phyloP scores from a whole-genome alignment of 2,797 vertebrate species.

The Pseudopleuronectes americanus region DNA sequence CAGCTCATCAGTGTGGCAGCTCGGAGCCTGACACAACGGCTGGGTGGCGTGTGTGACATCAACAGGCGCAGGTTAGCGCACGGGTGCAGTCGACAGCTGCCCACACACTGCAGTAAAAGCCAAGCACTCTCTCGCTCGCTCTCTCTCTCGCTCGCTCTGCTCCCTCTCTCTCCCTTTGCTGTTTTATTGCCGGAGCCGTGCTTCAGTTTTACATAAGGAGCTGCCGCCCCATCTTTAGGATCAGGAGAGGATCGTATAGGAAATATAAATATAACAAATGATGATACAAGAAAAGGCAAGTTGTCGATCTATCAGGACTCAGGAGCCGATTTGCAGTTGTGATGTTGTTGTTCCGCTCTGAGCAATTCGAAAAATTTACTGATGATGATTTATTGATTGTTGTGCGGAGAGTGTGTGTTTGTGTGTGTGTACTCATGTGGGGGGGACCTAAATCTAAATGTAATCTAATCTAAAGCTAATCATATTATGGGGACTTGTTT shows the following conservation, averaged over 20 bases:
- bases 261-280: conserved; percentile 28
- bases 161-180: conserved; percentile 21
- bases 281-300: conserved; percentile 12
- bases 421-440: not conserved
- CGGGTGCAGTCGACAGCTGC: conserved; percentile 51
- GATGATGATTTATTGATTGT: conserved; percentile 1
- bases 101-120: conserved; percentile 61
- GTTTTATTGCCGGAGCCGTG: conserved; percentile 38
- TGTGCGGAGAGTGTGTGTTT: not conserved
- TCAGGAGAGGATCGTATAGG: not conserved
- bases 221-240: conserved; percentile 31
- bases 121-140: conserved; percentile 32
- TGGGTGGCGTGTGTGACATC: conserved; percentile 43
- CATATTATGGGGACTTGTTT: not conserved
- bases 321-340: conserved; percentile 12
- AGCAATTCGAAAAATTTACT: too few relatives aligned
- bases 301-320: conserved; percentile 4
- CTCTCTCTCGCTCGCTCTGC: not conserved
- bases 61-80: conserved; percentile 42
- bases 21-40: conserved; percentile 35
- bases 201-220: conserved; percentile 53
- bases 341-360: conserved; percentile 2
- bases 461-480: too few relatives aligned
- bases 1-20: conserved; percentile 16
- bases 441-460: not conserved